These are phyloP conservation scores for Arremon brunneinucha DNA, from an alignment of 2,797 vertebrate species.

Conservation along the genomic window DNA sequence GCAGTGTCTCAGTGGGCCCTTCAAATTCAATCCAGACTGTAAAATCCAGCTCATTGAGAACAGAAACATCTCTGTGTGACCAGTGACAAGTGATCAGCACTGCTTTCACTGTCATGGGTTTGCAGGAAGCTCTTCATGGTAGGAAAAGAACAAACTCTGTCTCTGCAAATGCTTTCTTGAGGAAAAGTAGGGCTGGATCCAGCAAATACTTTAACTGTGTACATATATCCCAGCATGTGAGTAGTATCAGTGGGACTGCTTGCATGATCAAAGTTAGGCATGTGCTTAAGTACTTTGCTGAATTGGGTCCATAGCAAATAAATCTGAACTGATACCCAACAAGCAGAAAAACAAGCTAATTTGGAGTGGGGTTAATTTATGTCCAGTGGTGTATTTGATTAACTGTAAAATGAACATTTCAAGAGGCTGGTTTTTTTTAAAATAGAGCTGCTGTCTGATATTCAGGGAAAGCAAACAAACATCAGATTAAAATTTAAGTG, in stretches of 20 bases:
- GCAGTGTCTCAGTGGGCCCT: not conserved
- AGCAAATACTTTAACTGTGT: not conserved
- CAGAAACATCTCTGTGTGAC: not conserved
- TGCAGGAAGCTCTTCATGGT: not conserved
- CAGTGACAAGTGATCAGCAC: not conserved
- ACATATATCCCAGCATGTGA: not conserved
- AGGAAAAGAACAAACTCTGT: not conserved
- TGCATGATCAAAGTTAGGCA: not conserved
- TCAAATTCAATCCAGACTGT: not conserved
- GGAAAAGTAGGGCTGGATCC: not conserved
- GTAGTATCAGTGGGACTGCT: not conserved
- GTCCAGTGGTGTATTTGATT: not conserved
- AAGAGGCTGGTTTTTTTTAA: not conserved
- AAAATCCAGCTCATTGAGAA: not conserved
- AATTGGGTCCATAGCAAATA: slow-evolving; percentile 31
- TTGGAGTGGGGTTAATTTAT: slow-evolving; percentile 7
- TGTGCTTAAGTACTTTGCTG: slow-evolving; percentile 9
- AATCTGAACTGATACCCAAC: slow-evolving; percentile 6
- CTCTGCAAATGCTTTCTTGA: not conserved
- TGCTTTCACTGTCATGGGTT: not conserved
- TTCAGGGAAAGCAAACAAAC: not conserved
- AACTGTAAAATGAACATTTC: slow-evolving; percentile 21
- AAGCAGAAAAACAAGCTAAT: slow-evolving; percentile 21
- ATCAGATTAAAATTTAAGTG: slow-evolving; percentile 24
- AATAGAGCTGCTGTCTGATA: slow-evolving; percentile 12